phyloP scores from a whole-genome alignment of 2,113 vertebrate species.

The Pseudopipra pipra region DNA sequence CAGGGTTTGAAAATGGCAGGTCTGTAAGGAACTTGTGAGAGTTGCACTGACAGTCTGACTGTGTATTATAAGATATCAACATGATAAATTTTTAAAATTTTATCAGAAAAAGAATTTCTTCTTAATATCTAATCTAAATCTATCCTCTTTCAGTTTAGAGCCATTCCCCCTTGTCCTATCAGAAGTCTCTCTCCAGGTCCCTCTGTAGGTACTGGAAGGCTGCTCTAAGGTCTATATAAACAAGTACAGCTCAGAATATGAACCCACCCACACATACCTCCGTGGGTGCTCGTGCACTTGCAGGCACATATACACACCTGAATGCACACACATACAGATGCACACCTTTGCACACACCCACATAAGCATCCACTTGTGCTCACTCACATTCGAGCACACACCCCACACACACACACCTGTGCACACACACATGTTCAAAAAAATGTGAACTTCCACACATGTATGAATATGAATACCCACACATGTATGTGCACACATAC shows the following conservation, averaged over 20 bases:
- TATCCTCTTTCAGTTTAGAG: background rate
- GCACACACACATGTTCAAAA: background rate
- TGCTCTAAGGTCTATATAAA: background rate
- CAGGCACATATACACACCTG: background rate
- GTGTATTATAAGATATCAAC: background rate
- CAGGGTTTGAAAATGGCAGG: background rate
- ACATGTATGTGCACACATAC: accelerated
- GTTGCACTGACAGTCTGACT: background rate
- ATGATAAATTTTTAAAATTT: background rate
- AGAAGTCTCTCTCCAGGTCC: background rate
- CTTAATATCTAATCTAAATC: background rate
- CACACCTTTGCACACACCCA: background rate
- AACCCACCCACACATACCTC: background rate
- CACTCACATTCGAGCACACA: too few relatives aligned
- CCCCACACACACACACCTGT: accelerated
- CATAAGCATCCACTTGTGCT: background rate
- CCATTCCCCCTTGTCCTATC: background rate
- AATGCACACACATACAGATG: too few relatives aligned
- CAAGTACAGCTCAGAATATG: background rate
- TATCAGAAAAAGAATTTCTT: background rate
- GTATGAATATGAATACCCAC: background rate
- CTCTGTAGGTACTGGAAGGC: background rate
- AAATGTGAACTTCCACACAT: accelerated
- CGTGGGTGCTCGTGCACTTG: background rate
- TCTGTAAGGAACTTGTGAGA: background rate